A percentile compares a stretch with the other conserved stretches of the same genome.
These are phyloP conservation scores for Bufo gargarizans DNA, from an alignment of 2,113 vertebrate genomes.

Conservation along the genomic window DNA sequence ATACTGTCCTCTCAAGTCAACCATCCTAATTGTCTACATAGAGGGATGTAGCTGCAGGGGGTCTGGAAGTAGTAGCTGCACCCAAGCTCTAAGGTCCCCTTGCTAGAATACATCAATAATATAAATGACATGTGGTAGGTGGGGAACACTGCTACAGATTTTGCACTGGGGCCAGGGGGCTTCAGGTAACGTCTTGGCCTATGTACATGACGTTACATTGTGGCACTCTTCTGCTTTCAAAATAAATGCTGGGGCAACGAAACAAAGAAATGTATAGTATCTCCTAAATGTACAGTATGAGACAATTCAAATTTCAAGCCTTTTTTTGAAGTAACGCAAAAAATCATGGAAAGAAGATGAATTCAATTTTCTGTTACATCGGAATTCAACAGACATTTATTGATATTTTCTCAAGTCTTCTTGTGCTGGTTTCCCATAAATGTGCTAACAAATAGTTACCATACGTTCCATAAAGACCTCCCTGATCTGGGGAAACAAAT, in stretches of 20 bases:
- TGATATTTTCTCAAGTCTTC: conserved; percentile 34
- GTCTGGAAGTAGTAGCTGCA: too few species aligned
- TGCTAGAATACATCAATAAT: not conserved
- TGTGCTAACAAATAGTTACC: conserved; percentile 50
- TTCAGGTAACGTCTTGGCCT: not conserved
- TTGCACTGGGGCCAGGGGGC: not conserved
- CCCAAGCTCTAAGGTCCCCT: too few species aligned
- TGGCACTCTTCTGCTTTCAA: not conserved
- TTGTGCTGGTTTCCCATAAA: conserved; percentile 13
- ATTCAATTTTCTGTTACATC: not conserved
- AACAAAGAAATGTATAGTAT: not conserved
- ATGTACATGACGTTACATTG: not conserved
- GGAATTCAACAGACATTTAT: not conserved
- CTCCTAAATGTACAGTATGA: not conserved
- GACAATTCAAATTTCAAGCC: not conserved
- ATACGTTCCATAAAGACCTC: conserved; percentile 55
- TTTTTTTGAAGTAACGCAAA: conserved; percentile 6
- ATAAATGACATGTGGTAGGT: not conserved
- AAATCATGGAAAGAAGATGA: conserved; percentile 12
- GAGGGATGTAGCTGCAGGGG: too few species aligned
- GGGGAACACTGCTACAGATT: not conserved
- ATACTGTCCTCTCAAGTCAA: too few species aligned
- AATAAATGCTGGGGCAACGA: not conserved
- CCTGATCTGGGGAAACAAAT: conserved; percentile 63
- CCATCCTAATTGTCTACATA: too few species aligned